Percentiles rank a stretch among this genome's conserved stretches.
Conservation (phyloP, 2,113 vertebrate genomes). For the Rhea pennata region DNA sequence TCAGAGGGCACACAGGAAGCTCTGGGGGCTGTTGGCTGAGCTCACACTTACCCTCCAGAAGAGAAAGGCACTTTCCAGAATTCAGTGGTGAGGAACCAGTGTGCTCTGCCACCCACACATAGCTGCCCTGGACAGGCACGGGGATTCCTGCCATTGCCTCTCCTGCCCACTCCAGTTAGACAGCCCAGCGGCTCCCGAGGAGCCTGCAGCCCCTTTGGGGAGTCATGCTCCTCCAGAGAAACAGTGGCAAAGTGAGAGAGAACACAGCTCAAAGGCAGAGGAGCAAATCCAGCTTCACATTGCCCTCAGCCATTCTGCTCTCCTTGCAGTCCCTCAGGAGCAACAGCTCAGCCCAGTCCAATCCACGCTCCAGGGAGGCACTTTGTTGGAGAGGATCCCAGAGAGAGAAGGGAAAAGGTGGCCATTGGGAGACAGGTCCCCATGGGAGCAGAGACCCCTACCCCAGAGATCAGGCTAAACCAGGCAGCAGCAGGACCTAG, state of each 20-base stretch:
- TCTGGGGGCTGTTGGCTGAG: not conserved
- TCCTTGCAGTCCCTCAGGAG: not conserved
- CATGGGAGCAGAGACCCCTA: not conserved
- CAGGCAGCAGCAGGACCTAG: not conserved
- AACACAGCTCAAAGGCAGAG: not conserved
- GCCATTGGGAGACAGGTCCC: not conserved
- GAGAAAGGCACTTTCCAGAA: constrained; percentile 56
- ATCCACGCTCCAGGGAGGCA: not conserved
- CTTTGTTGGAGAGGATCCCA: not conserved
- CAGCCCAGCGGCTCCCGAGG: not conserved
- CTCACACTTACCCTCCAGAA: not conserved
- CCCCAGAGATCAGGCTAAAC: not conserved
- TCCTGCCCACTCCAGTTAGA: not conserved
- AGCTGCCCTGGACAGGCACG: not conserved
- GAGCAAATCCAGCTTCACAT: not conserved
- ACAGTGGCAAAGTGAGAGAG: not conserved
- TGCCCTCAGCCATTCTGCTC: not conserved
- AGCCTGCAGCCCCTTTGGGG: not conserved
- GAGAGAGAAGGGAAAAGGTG: not conserved
- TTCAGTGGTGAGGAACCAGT: not conserved
- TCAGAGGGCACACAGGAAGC: fast-evolving
- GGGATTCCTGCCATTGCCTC: not conserved
- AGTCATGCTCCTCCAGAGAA: not conserved
- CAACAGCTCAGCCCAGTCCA: not conserved
- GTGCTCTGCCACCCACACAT: not conserved